Conservation (phyloP, 35 echinoderm and acorn worm genomes). For the Ptychodera flava region DNA sequence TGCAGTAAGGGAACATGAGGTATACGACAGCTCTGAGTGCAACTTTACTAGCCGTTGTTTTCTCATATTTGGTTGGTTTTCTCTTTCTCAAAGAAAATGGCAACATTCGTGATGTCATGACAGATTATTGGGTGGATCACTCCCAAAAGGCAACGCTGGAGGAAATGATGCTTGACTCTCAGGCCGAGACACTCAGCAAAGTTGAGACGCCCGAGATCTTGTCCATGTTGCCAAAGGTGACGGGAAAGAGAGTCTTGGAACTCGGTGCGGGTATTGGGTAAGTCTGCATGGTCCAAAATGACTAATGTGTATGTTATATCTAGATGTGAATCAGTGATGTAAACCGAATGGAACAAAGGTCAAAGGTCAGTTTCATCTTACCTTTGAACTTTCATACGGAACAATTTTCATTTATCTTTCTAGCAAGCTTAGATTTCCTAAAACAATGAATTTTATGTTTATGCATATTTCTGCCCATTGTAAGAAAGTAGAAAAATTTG, state of each 20-base stretch:
- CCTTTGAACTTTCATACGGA: too few relatives aligned
- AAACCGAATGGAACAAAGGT: not conserved
- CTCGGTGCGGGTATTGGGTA: conserved; percentile 92
- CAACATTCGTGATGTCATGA: conserved; percentile 36
- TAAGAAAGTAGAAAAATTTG: too few relatives aligned
- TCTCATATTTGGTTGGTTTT: not conserved
- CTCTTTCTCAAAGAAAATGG: not conserved
- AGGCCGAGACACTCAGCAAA: conserved; percentile 33
- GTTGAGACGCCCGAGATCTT: conserved; percentile 65
- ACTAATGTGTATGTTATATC: not conserved
- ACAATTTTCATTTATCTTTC: too few relatives aligned
- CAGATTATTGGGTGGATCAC: conserved; percentile 68
- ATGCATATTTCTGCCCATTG: too few relatives aligned
- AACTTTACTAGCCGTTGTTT: not conserved
- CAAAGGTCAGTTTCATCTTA: too few relatives aligned
- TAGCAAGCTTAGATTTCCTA: not conserved
- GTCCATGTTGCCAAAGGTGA: conserved; percentile 50
- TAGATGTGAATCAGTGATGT: not conserved
- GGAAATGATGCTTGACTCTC: conserved; percentile 84
- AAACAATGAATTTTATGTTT: not conserved
- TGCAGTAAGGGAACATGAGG: not conserved
- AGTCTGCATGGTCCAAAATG: not conserved
- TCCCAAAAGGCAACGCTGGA: conserved; percentile 70
- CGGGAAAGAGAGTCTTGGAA: conserved; percentile 74
- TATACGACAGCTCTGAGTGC: not conserved